A percentile compares a stretch with the other conserved stretches of the same genome.
phyloP scores from a whole-genome alignment of 2,113 vertebrate genomes.

The Archilochus colubris region DNA sequence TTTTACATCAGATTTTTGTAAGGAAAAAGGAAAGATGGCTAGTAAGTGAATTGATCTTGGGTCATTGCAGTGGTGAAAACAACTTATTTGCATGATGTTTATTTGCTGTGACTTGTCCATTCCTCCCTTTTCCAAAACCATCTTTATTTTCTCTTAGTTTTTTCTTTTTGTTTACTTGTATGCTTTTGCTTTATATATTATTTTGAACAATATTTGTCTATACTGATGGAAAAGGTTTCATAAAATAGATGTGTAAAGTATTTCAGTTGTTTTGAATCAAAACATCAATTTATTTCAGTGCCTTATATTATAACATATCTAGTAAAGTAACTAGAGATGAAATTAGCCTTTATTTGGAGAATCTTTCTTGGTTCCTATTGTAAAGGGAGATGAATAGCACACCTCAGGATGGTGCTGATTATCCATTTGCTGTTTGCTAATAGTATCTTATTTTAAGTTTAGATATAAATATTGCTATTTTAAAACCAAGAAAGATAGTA shows the following conservation, averaged over 20 bases:
- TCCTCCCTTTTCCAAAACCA: slow-evolving; percentile 72
- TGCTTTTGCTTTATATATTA: slow-evolving; percentile 73
- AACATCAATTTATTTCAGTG: slow-evolving; percentile 24
- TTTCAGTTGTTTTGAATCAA: slow-evolving; percentile 40
- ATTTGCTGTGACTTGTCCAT: slow-evolving; percentile 87
- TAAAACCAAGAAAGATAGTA: not conserved
- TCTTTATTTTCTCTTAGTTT: slow-evolving; percentile 71
- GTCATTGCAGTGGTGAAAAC: slow-evolving; percentile 77
- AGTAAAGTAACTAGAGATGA: not conserved
- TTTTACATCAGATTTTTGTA: slow-evolving; percentile 89
- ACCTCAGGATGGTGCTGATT: not conserved
- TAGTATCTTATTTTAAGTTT: not conserved
- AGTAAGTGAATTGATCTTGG: slow-evolving; percentile 85
- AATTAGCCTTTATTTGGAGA: not conserved
- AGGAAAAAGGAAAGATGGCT: slow-evolving; percentile 92
- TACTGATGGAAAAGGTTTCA: slow-evolving; percentile 77
- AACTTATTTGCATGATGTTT: slow-evolving; percentile 78
- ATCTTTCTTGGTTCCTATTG: not conserved
- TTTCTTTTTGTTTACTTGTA: slow-evolving; percentile 65
- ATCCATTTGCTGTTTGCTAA: not conserved
- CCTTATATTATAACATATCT: not conserved
- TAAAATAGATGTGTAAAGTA: slow-evolving; percentile 32
- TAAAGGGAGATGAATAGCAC: not conserved
- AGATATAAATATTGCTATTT: not conserved
- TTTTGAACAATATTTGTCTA: slow-evolving; percentile 76